These are phyloP conservation scores for Neoarius graeffei DNA, from an alignment of 2,113 vertebrate genomes.

Conservation along the genomic window DNA sequence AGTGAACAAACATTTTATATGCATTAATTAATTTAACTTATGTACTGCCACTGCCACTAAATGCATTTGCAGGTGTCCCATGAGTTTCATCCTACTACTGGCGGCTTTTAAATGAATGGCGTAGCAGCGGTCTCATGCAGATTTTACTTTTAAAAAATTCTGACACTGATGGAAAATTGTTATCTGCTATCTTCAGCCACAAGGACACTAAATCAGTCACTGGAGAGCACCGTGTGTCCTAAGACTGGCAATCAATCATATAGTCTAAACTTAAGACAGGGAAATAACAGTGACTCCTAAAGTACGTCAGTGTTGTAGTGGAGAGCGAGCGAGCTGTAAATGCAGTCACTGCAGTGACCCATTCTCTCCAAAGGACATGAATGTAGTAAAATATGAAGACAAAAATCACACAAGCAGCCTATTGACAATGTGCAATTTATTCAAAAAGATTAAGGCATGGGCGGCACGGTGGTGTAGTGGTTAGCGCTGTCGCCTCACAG, in stretches of 20 bases:
- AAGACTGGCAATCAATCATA: not conserved
- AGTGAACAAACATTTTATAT: not conserved
- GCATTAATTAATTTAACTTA: not conserved
- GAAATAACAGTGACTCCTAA: not conserved
- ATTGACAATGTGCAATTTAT: conserved; percentile 82
- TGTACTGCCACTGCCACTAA: not conserved
- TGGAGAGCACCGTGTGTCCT: not conserved
- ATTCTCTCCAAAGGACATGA: not conserved
- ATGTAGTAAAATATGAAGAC: not conserved
- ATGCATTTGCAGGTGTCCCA: not conserved
- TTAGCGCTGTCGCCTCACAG: too few species aligned
- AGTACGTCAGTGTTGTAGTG: too few species aligned
- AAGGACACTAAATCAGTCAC: not conserved
- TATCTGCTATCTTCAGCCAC: not conserved
- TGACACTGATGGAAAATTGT: not conserved
- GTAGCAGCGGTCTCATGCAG: too few species aligned
- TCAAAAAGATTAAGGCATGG: too few species aligned
- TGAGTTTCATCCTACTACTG: not conserved
- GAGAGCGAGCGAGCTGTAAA: not conserved
- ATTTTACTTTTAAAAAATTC: not conserved
- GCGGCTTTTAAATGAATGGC: not conserved
- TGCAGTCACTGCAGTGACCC: not conserved
- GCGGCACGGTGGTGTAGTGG: too few species aligned
- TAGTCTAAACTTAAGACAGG: not conserved
- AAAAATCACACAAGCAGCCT: not conserved